phyloP scores from a whole-genome alignment of 2,888 invertebrate species.

The Chalcosyrphus nemorum region DNA sequence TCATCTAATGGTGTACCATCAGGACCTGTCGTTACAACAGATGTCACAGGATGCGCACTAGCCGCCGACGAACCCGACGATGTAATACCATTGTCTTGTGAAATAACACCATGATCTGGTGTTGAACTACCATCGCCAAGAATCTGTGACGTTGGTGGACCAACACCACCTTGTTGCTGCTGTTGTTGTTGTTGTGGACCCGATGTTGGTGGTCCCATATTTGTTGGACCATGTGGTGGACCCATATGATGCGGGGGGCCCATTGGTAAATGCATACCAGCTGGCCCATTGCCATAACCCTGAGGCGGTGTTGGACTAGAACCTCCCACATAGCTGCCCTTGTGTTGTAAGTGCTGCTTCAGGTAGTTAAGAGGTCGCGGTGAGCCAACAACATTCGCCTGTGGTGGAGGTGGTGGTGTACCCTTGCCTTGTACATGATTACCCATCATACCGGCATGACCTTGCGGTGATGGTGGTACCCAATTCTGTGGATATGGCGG shows the following conservation, averaged over 20 bases:
- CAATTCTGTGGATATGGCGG: constrained; percentile 81
- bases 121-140: constrained; percentile 78
- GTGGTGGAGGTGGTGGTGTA: constrained; percentile 83
- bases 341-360: constrained; percentile 88
- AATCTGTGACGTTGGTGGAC: constrained; percentile 65
- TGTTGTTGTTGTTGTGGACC: constrained; percentile 82
- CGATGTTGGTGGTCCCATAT: constrained; percentile 85
- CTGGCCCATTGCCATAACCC: constrained; percentile 82
- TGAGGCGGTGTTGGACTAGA: constrained; percentile 85
- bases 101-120: constrained; percentile 81
- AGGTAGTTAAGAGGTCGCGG: constrained; percentile 86
- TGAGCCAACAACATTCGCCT: constrained; percentile 81
- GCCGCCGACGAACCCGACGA: constrained; percentile 81
- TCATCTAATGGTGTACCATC: constrained; percentile 95
- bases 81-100: constrained; percentile 85
- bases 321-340: constrained; percentile 85
- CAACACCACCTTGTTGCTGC: constrained; percentile 76
- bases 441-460: constrained; percentile 79
- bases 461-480: constrained; percentile 80
- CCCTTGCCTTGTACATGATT: constrained; percentile 82
- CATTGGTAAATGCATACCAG: constrained; percentile 84
- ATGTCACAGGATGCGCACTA: constrained; percentile 89
- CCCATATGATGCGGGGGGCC: constrained; percentile 84
- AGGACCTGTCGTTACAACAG: constrained; percentile 94
- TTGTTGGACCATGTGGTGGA: constrained; percentile 86